phyloP scores from a whole-genome alignment of 2,797 vertebrate genomes.

The Emys orbicularis region DNA sequence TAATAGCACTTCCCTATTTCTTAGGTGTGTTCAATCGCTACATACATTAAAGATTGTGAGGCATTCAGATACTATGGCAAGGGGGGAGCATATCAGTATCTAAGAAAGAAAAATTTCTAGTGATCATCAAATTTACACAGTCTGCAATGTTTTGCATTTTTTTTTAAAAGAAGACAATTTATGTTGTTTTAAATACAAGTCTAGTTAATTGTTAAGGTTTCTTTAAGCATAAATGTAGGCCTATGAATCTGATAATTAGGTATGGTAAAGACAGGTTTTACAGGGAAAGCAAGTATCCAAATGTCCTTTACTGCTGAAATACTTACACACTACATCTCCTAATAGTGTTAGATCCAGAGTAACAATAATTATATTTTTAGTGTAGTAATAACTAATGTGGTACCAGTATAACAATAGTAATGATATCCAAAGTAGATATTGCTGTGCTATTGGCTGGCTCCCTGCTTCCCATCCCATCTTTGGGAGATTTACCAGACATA shows the following conservation, averaged over 20 bases:
- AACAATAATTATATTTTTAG: not conserved
- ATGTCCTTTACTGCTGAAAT: not conserved
- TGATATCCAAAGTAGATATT: not conserved
- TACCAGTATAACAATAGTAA: not conserved
- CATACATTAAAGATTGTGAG: not conserved
- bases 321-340: not conserved
- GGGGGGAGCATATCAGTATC: not conserved
- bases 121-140: not conserved
- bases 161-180: not conserved
- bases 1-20: not conserved
- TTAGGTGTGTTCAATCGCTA: not conserved
- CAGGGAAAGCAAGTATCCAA: not conserved
- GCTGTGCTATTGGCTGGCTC: not conserved
- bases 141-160: not conserved
- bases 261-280: not conserved
- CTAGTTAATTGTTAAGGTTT: not conserved
- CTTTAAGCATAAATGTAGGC: not conserved
- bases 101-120: not conserved
- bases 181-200: not conserved
- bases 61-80: not conserved
- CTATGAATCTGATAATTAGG: not conserved
- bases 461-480: not conserved
- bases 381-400: not conserved
- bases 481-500: not conserved
- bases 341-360: not conserved